Evolutionary conservation across 2,888 invertebrate genomes (phyloP).

Genomic region (Trilocha varians): DNA sequence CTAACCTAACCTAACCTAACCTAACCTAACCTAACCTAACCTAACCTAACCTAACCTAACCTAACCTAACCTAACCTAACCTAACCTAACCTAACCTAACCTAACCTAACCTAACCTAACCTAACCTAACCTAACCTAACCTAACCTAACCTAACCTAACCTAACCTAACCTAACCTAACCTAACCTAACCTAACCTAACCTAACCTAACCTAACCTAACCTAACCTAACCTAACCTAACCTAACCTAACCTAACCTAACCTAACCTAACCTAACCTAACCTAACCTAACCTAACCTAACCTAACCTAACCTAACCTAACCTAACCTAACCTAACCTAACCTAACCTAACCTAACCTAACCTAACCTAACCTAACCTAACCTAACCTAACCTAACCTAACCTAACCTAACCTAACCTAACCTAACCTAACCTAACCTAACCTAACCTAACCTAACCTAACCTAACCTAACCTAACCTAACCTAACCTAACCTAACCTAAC

Average conservation of each 20-base stretch:
- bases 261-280: constrained; percentile 19
- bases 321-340: too few species aligned
- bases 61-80: constrained; percentile 20
- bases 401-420: too few species aligned
- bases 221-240: constrained; percentile 17
- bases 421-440: too few species aligned
- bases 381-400: too few species aligned
- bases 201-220: constrained; percentile 15
- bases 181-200: constrained; percentile 13
- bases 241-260: constrained; percentile 16
- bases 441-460: too few species aligned
- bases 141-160: constrained; percentile 12
- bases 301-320: too few species aligned
- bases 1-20: constrained; percentile 21
- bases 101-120: constrained; percentile 12
- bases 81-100: constrained; percentile 15
- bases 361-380: too few species aligned
- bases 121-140: constrained; percentile 11
- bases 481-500: too few species aligned
- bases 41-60: constrained; percentile 19
- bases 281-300: too few species aligned
- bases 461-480: too few species aligned
- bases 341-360: too few species aligned
- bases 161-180: constrained; percentile 12
- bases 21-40: constrained; percentile 21